Evolutionary conservation across 2,113 vertebrate species (phyloP), one percentile per base, ranked within the genome.

Genomic region (Ptilonorhynchus violaceus): DNA sequence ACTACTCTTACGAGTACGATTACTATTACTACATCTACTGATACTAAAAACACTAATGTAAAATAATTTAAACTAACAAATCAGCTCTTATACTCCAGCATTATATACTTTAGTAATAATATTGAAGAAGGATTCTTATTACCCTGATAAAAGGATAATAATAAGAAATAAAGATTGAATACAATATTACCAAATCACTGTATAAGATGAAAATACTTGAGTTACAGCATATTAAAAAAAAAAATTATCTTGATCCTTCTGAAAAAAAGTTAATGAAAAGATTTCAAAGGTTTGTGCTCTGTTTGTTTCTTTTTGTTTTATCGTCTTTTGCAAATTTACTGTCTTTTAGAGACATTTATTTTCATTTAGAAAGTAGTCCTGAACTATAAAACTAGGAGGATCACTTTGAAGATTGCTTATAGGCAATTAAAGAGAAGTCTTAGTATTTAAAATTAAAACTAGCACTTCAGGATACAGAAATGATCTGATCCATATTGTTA

Each of bases 191-290:
- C 0, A 63, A 62, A 60, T 8, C 3, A 30, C 30, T n/a, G 22
- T 50, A 16, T 31, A n/a, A 69, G n/a, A 74, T 20, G 5, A 80
- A 92, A 84, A 52, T 16, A 62, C 7, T 35, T 56, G 19, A 37
- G 10, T 73, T 25, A 35, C 2, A 2, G 5, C 5, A 81, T 18
- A 33, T 50, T 8, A 22, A 59, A 73, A 59, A 73, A 88, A 52
- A 6, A 4, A n/a, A 33, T 4, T 0, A 30, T 66, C 19, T 60
- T 56, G 7, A 50, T 42, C 47, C 2, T 84, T 59, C 6, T 4
- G 5, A 28, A 17, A 13, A 20, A 85, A 86, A 25, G 1, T 2
- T 41, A 41, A 55, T 1, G 0, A 30, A 67, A 16, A 70, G 0
- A 2, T 46, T 86, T 55, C 13, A 33, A 75, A 67, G 6, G 33